Conservation (phyloP, 2,888 invertebrate genomes). For the Platycheirus rosarum region DNA sequence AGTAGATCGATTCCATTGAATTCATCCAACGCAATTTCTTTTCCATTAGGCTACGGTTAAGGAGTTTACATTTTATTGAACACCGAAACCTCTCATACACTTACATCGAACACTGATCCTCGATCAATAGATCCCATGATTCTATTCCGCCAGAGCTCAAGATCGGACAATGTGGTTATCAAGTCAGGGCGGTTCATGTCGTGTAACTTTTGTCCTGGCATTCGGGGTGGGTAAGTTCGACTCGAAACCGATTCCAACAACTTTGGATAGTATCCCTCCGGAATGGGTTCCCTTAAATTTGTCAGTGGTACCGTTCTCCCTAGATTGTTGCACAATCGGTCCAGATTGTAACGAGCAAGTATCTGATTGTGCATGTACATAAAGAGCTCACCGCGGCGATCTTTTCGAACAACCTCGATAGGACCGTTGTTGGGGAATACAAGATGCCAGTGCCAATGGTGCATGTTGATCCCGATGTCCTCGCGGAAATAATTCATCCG, state of each 20-base stretch:
- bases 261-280: constrained; percentile 90
- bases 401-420: constrained; percentile 84
- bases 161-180: constrained; percentile 83
- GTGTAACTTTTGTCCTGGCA: constrained; percentile 84
- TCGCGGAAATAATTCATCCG: constrained; percentile 90
- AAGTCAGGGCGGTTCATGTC: constrained; percentile 87
- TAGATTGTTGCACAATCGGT: constrained; percentile 87
- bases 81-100: constrained; percentile 75
- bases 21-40: constrained; percentile 76
- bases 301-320: constrained; percentile 85
- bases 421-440: constrained; percentile 85
- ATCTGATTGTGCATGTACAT: constrained; percentile 87
- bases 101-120: constrained; percentile 84
- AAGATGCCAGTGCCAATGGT: constrained; percentile 94
- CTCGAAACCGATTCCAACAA: constrained; percentile 86
- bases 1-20: constrained; percentile 88
- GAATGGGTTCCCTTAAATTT: constrained; percentile 87
- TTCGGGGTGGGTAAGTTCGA: constrained; percentile 87
- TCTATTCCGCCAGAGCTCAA: constrained; percentile 88
- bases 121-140: constrained; percentile 88
- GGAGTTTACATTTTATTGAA: too few relatives aligned
- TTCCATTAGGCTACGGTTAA: constrained; percentile 72
- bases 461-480: constrained; percentile 90
- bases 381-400: constrained; percentile 86
- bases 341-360: constrained; percentile 86